Evolutionary conservation across 2,113 vertebrate species (phyloP), one percentile per base, ranked within the genome.

Genomic region (Cheilinus undulatus): DNA sequence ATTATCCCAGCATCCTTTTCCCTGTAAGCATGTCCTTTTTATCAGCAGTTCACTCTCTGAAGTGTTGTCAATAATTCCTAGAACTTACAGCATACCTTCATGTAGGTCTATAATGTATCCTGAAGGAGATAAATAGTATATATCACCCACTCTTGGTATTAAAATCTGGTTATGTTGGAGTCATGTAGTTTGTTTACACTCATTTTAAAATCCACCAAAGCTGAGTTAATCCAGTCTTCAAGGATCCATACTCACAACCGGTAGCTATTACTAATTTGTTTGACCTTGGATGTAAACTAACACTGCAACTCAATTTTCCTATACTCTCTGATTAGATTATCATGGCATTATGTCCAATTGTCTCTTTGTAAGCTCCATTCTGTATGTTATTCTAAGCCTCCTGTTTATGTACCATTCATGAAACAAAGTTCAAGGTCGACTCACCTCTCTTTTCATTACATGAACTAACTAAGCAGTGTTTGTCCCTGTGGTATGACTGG

Each of bases 341-440:
- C 84, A 2, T 26, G 23, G 69, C 6, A 27, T 83, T 85, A 85
- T 24, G 34, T 75, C 71, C 61, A 86, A 72, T 87, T 85, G 80
- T 87, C 68, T 90, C 67, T 53, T 58, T 13, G 17, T 42, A 36
- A 87, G 56, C 58, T 61, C 38, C 36, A 3, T 69, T 56, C 14
- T 63, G 49, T 84, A 58, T 85, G 72, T 85, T 83, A 59, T 57
- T 83, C 40, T 36, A 75, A 65, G 49, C 65, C 51, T 42, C 73
- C 76, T 49, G 67, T 87, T 40, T n/a, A 40, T 38, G 43, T 22
- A 42, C 51, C 40, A 23, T 69, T 73, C 54, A 73, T 56, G 60
- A 76, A 78, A 42, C 84, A 86, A 87, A 86, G 87, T 80, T 87
- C 89, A 91, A 91, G 89, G 84, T 60, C 82, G 45, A 49, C 62